phyloP scores from a whole-genome alignment of 2,797 vertebrate species.

The Sebastes nivosus region DNA sequence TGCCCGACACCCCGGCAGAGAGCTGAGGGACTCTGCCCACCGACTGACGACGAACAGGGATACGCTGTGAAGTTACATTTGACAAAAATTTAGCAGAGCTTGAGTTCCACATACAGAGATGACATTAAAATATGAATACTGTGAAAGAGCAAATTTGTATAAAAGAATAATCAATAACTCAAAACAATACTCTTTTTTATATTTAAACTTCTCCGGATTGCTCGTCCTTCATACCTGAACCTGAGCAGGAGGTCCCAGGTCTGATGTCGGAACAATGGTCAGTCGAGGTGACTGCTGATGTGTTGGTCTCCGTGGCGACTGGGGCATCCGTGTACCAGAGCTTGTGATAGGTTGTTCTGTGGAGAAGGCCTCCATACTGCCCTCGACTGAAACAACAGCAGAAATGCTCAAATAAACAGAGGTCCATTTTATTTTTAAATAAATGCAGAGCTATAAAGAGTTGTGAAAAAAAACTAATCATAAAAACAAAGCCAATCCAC shows the following conservation, averaged over 20 bases:
- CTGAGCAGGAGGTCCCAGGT: slow-evolving; percentile 90
- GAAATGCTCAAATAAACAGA: neutral
- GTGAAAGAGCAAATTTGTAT: neutral
- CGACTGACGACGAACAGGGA: slow-evolving; percentile 86
- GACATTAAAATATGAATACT: neutral
- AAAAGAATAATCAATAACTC: neutral
- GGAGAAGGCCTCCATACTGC: slow-evolving; percentile 84
- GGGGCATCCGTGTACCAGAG: slow-evolving; percentile 88
- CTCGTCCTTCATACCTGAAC: slow-evolving; percentile 69
- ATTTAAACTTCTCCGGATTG: neutral
- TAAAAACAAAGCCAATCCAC: neutral
- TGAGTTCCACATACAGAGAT: neutral
- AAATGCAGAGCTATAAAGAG: neutral
- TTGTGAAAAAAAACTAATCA: neutral
- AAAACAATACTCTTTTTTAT: neutral
- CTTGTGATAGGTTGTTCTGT: slow-evolving; percentile 88
- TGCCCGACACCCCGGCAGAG: slow-evolving; percentile 86
- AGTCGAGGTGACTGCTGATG: slow-evolving; percentile 89
- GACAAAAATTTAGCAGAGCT: neutral
- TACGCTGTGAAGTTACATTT: slow-evolving; percentile 63
- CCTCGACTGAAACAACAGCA: slow-evolving; percentile 81
- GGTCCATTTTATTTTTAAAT: neutral
- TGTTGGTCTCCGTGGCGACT: slow-evolving; percentile 89
- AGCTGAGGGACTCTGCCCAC: slow-evolving; percentile 90
- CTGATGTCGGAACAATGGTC: slow-evolving; percentile 88